Evolutionary conservation across 2,888 invertebrate genomes (phyloP), one percentile per base, ranked within the genome.

Genomic region (Nephrotoma guestfalica): DNA sequence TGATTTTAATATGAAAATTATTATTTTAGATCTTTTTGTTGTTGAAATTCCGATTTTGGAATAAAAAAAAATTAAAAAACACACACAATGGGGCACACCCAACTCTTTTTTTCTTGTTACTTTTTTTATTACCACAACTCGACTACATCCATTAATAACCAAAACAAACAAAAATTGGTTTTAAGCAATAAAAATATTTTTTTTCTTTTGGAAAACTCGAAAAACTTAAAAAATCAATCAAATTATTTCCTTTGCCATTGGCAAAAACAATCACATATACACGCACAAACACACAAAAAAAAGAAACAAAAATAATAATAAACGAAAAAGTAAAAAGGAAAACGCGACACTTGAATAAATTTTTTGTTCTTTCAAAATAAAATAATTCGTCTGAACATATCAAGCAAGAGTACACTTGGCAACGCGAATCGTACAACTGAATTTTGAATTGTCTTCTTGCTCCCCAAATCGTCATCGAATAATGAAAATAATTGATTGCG

Each of bases 361-460:
- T 30, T 4, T 71, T 18, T 71, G 9, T 71, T 71, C 11, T 43
- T 6, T 43, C 9, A 15, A 51, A 43, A 43, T 11, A 51, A 51
- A n/a, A n/a, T n/a, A n/a, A 51, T 51, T 51, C 15, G 18, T 30
- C 30, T 11, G 71, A 9, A 51, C n/a, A 45, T 40, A 51, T 30
- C 30, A 18, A 86, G 15, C 51, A 51, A 51, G 41, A 40, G 45
- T 51, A 85, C 86, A 86, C 86, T 86, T 86, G 86, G 86, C 86
- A 86, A 86, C 86, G 86, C 86, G 86, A 86, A 86, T 86, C 43
- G 41, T 86, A 57, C 86, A 86, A 86, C 86, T 86, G 41, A 86
- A 57, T 57, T 57, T 57, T 11, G 5, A 71, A 71, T 71, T 30
- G 71, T 57, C 71, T 30, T 30, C 3, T 30, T 30, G 30, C 30